Evolutionary conservation across 2,888 invertebrate genomes (phyloP).

Genomic region (Zygothrica quintamaculata): DNA sequence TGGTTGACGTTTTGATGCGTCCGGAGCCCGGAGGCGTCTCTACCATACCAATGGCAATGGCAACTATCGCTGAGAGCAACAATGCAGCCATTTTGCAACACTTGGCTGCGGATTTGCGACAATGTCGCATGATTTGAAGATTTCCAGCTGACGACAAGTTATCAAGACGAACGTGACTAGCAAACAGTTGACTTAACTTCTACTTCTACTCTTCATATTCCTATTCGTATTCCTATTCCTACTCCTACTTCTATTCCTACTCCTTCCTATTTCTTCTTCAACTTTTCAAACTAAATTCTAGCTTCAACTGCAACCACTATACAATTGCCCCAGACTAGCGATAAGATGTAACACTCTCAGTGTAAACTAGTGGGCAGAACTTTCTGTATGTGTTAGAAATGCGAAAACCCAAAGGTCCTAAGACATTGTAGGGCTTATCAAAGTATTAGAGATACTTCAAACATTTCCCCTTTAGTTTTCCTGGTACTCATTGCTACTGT

Average conservation of each 20-base stretch:
- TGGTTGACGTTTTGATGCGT: constrained; percentile 55
- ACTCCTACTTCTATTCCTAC: too few relatives aligned
- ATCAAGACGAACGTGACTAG: constrained; percentile 78
- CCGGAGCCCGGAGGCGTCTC: constrained; percentile 38
- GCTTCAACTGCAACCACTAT: constrained; percentile 2
- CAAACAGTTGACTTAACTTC: constrained; percentile 75
- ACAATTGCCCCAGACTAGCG: constrained; percentile 46
- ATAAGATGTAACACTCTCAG: constrained; percentile 39
- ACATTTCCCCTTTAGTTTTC: too few relatives aligned
- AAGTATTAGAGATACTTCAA: constrained; percentile 31
- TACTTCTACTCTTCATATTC: constrained; percentile 3
- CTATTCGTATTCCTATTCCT: neutral
- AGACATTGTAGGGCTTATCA: constrained; percentile 36
- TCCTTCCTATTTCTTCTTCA: too few relatives aligned
- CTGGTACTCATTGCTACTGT: too few relatives aligned
- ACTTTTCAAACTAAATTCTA: too few relatives aligned
- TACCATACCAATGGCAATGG: constrained; percentile 18
- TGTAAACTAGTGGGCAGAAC: constrained; percentile 30
- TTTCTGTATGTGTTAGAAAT: constrained; percentile 23
- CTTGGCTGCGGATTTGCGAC: constrained; percentile 75
- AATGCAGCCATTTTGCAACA: constrained; percentile 66
- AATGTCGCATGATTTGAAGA: constrained; percentile 74
- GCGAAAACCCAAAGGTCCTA: constrained; percentile 28
- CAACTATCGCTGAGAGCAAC: constrained; percentile 42
- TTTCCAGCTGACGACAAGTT: constrained; percentile 79